These are phyloP conservation scores for Porites lobata DNA, from an alignment of 92 coral and sea anemone genomes.

Conservation along the genomic window DNA sequence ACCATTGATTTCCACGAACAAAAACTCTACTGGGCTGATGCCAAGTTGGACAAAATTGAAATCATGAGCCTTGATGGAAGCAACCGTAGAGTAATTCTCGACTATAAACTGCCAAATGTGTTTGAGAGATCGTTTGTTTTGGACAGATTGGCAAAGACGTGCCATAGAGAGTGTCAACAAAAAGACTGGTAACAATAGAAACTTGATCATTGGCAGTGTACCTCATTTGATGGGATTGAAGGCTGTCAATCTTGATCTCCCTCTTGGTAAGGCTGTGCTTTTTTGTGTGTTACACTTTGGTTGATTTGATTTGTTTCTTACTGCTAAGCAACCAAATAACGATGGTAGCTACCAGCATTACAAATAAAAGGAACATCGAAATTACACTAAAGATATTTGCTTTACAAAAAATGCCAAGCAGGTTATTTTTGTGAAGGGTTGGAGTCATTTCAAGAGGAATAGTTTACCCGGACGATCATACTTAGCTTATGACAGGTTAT, in stretches of 20 bases:
- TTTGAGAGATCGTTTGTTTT: constrained; percentile 87
- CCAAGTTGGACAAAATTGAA: constrained; percentile 94
- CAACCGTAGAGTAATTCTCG: constrained; percentile 62
- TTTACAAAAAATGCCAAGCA: too few species aligned
- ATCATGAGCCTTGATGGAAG: constrained; percentile 83
- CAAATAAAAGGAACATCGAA: too few species aligned
- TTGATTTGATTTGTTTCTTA: too few species aligned
- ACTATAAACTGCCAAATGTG: constrained; percentile 71
- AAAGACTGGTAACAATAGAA: constrained; percentile 54
- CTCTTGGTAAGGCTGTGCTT: constrained; percentile 76
- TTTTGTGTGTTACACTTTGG: too few species aligned
- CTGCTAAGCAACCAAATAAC: too few species aligned
- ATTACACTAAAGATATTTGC: too few species aligned
- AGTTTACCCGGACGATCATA: too few species aligned
- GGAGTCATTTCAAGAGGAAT: too few species aligned
- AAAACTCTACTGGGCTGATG: constrained; percentile 92
- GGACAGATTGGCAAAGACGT: constrained; percentile 96
- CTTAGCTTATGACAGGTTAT: too few species aligned
- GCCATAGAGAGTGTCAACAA: constrained; percentile 77
- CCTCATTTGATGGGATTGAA: constrained; percentile 98
- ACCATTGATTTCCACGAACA: constrained; percentile 78
- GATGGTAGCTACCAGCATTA: too few species aligned
- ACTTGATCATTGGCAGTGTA: constrained; percentile 62
- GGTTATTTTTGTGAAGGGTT: too few species aligned
- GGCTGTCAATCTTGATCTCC: constrained; percentile 73